Evolutionary conservation across 2,113 vertebrate species (phyloP).

Genomic region (Poeciliopsis occidentalis): DNA sequence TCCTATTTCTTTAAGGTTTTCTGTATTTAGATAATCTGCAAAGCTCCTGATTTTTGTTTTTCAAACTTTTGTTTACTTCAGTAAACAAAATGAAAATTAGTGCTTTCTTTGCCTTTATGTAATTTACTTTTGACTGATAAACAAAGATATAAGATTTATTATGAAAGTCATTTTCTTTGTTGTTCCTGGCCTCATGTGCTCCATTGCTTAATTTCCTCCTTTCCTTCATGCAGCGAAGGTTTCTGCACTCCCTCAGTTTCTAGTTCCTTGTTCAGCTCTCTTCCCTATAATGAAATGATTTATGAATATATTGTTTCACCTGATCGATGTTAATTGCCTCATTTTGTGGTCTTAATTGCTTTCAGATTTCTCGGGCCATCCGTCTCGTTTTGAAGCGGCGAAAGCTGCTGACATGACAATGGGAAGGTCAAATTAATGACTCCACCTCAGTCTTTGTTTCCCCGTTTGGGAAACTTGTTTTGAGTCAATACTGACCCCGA

Average conservation of each 20-base stretch:
- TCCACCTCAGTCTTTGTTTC: slow-evolving; percentile 6
- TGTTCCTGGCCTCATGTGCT: not conserved
- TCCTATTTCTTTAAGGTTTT: not conserved
- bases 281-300: not conserved
- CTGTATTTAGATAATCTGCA: not conserved
- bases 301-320: not conserved
- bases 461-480: not conserved
- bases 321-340: not conserved
- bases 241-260: slow-evolving; percentile 37
- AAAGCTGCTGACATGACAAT: slow-evolving; percentile 6
- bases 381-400: slow-evolving; percentile 4
- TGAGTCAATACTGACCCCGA: slow-evolving; percentile 46
- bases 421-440: slow-evolving; percentile 6
- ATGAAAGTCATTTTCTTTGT: slow-evolving; percentile 14
- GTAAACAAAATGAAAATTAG: not conserved
- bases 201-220: slow-evolving; percentile 53
- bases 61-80: not conserved
- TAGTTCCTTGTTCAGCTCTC: slow-evolving; percentile 30
- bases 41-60: not conserved
- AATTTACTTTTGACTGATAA: not conserved
- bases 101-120: not conserved
- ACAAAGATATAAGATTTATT: not conserved
- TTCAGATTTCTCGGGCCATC: slow-evolving; percentile 7
- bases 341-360: slow-evolving; percentile 18
- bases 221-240: slow-evolving; percentile 37